Percentiles rank a stretch among this genome's conserved stretches.
Conservation (phyloP, 2,888 invertebrate genomes). For the Drosophila gaucha region DNA sequence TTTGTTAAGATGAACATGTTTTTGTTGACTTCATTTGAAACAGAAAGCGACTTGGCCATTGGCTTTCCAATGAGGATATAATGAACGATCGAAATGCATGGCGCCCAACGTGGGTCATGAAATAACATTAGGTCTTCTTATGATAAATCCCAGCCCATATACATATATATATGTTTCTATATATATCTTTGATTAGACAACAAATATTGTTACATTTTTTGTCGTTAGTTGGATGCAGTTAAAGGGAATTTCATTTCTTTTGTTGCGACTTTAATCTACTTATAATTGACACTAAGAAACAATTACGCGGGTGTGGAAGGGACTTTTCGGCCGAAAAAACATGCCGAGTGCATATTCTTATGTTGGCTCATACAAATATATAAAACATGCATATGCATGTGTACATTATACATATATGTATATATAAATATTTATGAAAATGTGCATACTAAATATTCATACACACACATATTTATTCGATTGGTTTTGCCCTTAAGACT, state of each 20-base stretch:
- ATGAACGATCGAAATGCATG: slow-evolving; percentile 7
- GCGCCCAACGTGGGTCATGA: slow-evolving; percentile 7
- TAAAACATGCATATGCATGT: slow-evolving; percentile 7
- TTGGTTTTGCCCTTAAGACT: slow-evolving; percentile 11
- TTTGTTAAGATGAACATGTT: slow-evolving; percentile 1
- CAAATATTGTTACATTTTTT: slow-evolving; percentile 6
- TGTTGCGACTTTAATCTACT: slow-evolving; percentile 35
- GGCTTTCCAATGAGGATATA: not conserved
- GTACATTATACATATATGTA: slow-evolving; percentile 6
- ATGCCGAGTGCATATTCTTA: slow-evolving; percentile 1
- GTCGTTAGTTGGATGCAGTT: slow-evolving; percentile 25
- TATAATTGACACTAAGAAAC: slow-evolving; percentile 56
- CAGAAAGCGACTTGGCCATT: slow-evolving; percentile 5
- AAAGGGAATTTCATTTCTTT: not conserved
- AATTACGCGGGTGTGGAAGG: slow-evolving; percentile 33
- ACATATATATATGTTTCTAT: not conserved
- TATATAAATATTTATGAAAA: slow-evolving; percentile 7
- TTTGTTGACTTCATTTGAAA: too few species aligned
- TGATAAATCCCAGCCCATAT: slow-evolving; percentile 5
- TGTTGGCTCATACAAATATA: slow-evolving; percentile 26
- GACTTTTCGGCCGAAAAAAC: slow-evolving; percentile 5
- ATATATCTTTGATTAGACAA: slow-evolving; percentile 4
- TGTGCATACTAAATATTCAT: slow-evolving; percentile 20
- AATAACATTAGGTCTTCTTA: not conserved
- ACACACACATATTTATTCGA: slow-evolving; percentile 15